Evolutionary conservation across 2,888 invertebrate species (phyloP).

Genomic region (Drosophila kokeensis): DNA sequence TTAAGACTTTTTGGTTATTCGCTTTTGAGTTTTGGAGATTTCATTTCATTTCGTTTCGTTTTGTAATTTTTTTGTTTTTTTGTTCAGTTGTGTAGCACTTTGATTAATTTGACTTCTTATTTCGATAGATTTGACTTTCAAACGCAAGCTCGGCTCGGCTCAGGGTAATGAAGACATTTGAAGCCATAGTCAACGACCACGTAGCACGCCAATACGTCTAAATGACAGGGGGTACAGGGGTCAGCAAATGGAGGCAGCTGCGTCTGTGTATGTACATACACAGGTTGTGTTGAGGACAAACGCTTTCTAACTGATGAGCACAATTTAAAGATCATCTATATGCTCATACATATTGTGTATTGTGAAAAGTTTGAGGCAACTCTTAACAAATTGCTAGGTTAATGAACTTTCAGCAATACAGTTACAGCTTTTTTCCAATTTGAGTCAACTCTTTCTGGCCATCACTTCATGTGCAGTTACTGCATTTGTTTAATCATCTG

Average conservation of each 20-base stretch:
- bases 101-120: slow-evolving; percentile 70
- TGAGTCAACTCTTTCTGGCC: background rate
- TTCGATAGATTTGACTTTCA: slow-evolving; percentile 65
- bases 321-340: slow-evolving; percentile 22
- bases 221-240: slow-evolving; percentile 20
- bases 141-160: slow-evolving; percentile 46
- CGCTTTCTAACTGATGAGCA: slow-evolving; percentile 60
- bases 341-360: background rate
- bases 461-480: background rate
- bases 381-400: slow-evolving; percentile 22
- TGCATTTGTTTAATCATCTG: background rate
- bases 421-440: background rate
- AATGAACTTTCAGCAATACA: slow-evolving; percentile 16
- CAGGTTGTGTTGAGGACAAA: slow-evolving; percentile 42
- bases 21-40: slow-evolving; percentile 21
- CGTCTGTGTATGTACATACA: background rate
- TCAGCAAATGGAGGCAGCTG: slow-evolving; percentile 1
- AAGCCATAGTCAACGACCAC: slow-evolving; percentile 42
- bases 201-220: slow-evolving; percentile 47
- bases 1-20: slow-evolving; percentile 25
- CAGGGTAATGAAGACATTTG: slow-evolving; percentile 41
- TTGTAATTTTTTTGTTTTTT: slow-evolving; percentile 28
- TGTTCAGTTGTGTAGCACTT: slow-evolving; percentile 36
- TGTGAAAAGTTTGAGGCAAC: background rate
- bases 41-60: slow-evolving; percentile 24